These are phyloP conservation scores for Psilopsiagon aurifrons DNA, from an alignment of 2,113 vertebrate species.

Conservation along the genomic window DNA sequence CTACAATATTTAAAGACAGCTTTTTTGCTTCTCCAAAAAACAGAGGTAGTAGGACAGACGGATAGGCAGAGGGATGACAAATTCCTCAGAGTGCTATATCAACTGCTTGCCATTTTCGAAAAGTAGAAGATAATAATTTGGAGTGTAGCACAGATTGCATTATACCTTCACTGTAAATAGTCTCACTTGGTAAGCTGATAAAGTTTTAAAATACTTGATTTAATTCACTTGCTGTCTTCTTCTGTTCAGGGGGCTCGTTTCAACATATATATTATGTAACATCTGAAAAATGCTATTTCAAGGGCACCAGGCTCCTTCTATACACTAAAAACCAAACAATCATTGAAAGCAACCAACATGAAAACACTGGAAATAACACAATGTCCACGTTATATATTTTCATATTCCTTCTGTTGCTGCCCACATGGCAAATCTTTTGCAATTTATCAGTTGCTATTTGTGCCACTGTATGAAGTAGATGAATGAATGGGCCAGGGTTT, in stretches of 20 bases:
- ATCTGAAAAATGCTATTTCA: neutral
- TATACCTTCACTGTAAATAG: neutral
- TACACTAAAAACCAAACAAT: neutral
- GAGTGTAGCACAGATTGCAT: neutral
- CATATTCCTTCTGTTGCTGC: neutral
- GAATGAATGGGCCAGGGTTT: neutral
- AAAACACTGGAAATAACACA: neutral
- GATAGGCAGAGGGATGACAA: slow-evolving; percentile 40
- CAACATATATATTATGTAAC: neutral
- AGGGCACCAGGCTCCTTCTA: neutral
- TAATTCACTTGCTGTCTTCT: neutral
- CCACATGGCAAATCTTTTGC: neutral
- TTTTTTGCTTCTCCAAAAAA: slow-evolving; percentile 50
- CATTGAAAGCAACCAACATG: neutral
- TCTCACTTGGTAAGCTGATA: neutral
- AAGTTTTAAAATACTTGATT: neutral
- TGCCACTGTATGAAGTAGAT: neutral
- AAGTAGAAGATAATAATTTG: slow-evolving; percentile 11
- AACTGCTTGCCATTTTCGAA: neutral
- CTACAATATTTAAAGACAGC: slow-evolving; percentile 41
- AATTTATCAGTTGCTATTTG: neutral
- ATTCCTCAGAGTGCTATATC: slow-evolving; percentile 40
- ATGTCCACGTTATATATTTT: neutral
- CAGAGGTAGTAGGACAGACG: slow-evolving; percentile 22
- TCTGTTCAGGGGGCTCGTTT: neutral